phyloP scores from a whole-genome alignment of 2,888 invertebrate species.

The Empis stercorea region DNA sequence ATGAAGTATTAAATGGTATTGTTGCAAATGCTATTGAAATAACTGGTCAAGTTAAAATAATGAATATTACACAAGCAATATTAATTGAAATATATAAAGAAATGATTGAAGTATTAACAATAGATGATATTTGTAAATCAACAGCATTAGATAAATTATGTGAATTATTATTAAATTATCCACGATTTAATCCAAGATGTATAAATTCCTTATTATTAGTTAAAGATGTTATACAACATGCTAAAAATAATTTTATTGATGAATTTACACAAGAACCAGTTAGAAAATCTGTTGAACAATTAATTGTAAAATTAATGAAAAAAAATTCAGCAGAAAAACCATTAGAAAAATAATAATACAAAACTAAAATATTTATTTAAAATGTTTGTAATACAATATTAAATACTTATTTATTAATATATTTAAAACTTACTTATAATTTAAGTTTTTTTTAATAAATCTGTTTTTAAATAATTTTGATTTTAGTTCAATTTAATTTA shows the following conservation, averaged over 20 bases:
- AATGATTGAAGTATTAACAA: slow-evolving; percentile 1
- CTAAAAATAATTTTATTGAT: background rate
- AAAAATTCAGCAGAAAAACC: background rate
- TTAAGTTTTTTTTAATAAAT: no score
- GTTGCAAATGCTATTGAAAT: background rate
- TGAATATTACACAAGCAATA: background rate
- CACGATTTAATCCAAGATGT: background rate
- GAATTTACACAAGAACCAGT: background rate
- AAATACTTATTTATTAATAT: no score
- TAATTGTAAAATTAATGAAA: background rate
- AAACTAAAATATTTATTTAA: background rate
- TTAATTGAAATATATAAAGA: background rate
- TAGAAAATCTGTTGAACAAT: background rate
- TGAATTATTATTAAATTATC: background rate
- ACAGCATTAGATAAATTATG: background rate
- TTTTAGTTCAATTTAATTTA: no score
- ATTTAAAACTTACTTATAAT: background rate
- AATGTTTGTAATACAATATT: no score
- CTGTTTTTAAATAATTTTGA: no score
- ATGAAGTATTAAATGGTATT: background rate
- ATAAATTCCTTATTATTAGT: background rate
- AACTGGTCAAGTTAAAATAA: background rate
- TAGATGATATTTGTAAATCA: background rate
- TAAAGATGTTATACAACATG: background rate
- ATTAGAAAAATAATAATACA: background rate